Percentiles rank a stretch among this genome's conserved stretches.
These are phyloP conservation scores for Magallana nippona DNA, from an alignment of 2,888 invertebrate genomes.

Conservation along the genomic window DNA sequence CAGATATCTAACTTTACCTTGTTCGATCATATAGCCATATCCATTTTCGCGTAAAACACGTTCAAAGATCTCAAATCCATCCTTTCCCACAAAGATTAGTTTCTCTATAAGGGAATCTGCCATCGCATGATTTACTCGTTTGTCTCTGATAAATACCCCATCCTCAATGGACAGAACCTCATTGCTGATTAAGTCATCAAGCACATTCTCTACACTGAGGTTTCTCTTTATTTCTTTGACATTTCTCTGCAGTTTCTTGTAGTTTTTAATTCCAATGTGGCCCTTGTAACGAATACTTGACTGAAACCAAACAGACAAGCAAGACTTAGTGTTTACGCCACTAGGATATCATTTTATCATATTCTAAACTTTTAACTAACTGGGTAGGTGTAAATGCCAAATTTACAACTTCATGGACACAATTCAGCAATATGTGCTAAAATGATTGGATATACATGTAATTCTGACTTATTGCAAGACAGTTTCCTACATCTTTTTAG, in stretches of 20 bases:
- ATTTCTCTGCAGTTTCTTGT: background rate
- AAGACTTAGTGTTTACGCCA: no score
- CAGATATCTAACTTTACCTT: background rate
- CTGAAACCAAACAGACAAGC: background rate
- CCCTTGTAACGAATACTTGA: background rate
- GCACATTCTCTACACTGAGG: background rate
- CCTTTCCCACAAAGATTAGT: background rate
- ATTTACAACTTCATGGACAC: no score
- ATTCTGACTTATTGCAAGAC: no score
- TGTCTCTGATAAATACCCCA: background rate
- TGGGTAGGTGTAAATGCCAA: no score
- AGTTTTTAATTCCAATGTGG: background rate
- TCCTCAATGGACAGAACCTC: constrained; percentile 19
- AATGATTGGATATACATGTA: no score
- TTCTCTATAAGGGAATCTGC: background rate
- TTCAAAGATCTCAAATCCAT: background rate
- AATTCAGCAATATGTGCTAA: no score
- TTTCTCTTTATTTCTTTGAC: background rate
- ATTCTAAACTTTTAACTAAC: no score
- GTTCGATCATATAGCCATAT: background rate
- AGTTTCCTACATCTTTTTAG: no score
- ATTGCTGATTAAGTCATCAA: background rate
- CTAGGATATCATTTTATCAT: no score
- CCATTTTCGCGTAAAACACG: background rate
- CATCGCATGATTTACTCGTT: background rate